These are phyloP conservation scores for Apodemia hepburni DNA, from an alignment of 2,888 invertebrate genomes.

Conservation along the genomic window DNA sequence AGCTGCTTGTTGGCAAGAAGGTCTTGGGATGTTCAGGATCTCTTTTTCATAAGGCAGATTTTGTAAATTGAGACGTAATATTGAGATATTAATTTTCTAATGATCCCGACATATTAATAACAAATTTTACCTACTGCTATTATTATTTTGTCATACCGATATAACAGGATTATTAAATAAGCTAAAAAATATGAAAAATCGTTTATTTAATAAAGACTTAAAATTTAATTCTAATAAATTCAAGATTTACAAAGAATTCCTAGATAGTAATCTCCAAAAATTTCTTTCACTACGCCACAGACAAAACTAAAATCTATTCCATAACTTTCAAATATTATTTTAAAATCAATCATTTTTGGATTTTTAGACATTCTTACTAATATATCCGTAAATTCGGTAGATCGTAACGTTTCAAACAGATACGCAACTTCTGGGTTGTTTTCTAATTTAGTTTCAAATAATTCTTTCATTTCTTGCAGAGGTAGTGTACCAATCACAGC, in stretches of 20 bases:
- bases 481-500: constrained; percentile 39
- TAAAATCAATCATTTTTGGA: constrained; percentile 41
- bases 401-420: constrained; percentile 40
- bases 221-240: background rate
- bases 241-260: constrained; percentile 34
- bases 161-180: background rate
- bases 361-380: constrained; percentile 40
- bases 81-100: too few relatives aligned
- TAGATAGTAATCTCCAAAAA: constrained; percentile 41
- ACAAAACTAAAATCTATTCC: constrained; percentile 42
- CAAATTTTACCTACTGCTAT: too few relatives aligned
- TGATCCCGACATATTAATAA: too few relatives aligned
- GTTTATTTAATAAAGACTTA: background rate
- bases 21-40: too few relatives aligned
- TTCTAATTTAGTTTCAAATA: constrained; percentile 43
- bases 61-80: too few relatives aligned
- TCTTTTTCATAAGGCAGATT: too few relatives aligned
- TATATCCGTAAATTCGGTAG: constrained; percentile 43
- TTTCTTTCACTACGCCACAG: constrained; percentile 38
- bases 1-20: too few relatives aligned
- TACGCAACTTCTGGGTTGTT: constrained; percentile 38
- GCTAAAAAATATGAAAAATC: background rate
- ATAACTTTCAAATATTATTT: constrained; percentile 38
- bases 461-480: constrained; percentile 40
- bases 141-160: too few relatives aligned